Conservation (phyloP, 35 echinoderm and acorn worm genomes). For the Holothuria glaberrima region DNA sequence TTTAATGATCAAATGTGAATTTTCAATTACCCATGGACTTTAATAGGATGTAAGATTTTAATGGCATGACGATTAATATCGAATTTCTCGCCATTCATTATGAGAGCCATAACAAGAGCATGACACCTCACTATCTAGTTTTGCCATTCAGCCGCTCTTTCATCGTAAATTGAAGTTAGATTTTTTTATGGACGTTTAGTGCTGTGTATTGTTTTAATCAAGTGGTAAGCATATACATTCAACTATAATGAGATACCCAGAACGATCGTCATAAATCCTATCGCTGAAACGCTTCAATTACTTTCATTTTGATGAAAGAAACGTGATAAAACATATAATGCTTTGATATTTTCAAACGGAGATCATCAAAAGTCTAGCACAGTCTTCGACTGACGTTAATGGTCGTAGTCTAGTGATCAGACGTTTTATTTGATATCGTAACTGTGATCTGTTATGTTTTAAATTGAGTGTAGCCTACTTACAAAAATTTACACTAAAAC, state of each 20-base stretch:
- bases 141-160: not conserved
- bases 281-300: conserved; percentile 6
- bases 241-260: conserved; percentile 17
- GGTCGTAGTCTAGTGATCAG: too few species aligned
- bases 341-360: too few species aligned
- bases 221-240: conserved; percentile 29
- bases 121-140: conserved; percentile 27
- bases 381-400: too few species aligned
- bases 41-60: conserved; percentile 49
- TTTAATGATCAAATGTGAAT: conserved; percentile 30
- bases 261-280: conserved; percentile 21
- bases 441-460: too few species aligned
- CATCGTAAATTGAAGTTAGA: conserved; percentile 8
- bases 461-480: too few species aligned
- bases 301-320: conserved; percentile 35
- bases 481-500: too few species aligned
- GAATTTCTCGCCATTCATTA: conserved; percentile 43
- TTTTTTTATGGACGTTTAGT: conserved; percentile 50
- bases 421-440: too few species aligned
- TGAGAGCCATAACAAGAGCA: not conserved
- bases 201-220: conserved; percentile 55
- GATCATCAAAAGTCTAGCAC: too few species aligned
- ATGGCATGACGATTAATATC: conserved; percentile 45
- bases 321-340: too few species aligned
- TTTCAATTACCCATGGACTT: conserved; percentile 17